Base-by-base conservation (phyloP, 1,140 invertebrate species). In the Chironomus striatipennis region DNA sequence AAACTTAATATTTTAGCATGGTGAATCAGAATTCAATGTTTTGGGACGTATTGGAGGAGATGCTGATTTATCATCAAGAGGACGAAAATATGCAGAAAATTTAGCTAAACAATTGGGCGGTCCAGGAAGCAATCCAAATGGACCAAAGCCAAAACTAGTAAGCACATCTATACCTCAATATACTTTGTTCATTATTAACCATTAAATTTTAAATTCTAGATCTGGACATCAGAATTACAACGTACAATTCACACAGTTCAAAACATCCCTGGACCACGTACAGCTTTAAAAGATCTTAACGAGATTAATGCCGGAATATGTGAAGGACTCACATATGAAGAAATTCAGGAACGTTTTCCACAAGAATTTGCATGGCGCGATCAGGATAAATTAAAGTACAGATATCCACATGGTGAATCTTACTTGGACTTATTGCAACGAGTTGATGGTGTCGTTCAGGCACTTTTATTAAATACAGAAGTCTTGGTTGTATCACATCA, bases 231-330 rank as follows among this genome's bases (percentile, higher is more conserved):
- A 74, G 91, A 94, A 74, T 84, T 96, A 75, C 86, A 90, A 75
- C 85, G 95, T 75, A 97, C 96, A 0, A 93, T 94, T 76, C 93
- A 96, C 76, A 97, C 95, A 0, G 93, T 92, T 0, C 84, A 89
- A 21, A 84, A 87, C 18, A 90, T 97, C n/a, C 85, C 89, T 75
- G 93, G 91, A 0, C 90, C 93, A 0, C 90, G 92, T 75, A 89
- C 94, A 81, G 88, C 92, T 78, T 88, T 96, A 0, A 83, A 86
- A 15, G 88, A 92, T 42, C 84, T 97, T 4, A 96, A 97, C 82
- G 95, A 98, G 83, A 88, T 97, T 34, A 90, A 96, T 86, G 95
- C 95, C 78, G 95, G 96, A 72, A 92, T 96, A 73, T 97, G 95
- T 84, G 95, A 97, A 83, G 92, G 92, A 17, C 86, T 97, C 77